Evolutionary conservation across 2,888 invertebrate species (phyloP), one percentile per base, ranked within the genome.

Genomic region (Lymantria dispar): DNA sequence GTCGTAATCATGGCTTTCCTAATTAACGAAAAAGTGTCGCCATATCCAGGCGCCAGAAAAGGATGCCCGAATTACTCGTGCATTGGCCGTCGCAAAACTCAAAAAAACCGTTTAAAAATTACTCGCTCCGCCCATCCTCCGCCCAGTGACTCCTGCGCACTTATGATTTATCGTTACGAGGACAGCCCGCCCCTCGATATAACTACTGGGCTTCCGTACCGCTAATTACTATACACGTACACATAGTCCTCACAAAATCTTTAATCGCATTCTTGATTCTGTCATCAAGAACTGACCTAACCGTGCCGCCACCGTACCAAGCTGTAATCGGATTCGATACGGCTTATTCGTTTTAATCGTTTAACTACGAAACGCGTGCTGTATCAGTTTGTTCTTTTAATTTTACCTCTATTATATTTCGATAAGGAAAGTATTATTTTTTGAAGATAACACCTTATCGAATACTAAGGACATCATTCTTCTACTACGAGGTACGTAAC

Each of bases 31-130:
- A 89, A 89, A 87, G 80, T 85, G 83, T 86, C 86, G 79, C 83
- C 82, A 80, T 80, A 78, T 70, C 76, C 64, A 72, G 78, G 80
- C 80, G 78, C 85, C 86, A 80, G 85, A 87, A 85, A 88, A 85
- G 88, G 87, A 85, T 75, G 81, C 72, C 76, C 80, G 81, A 83
- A 82, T 82, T 79, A 80, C 79, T 75, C 81, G 80, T 78, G 84
- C 85, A 87, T 89, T 89, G 90, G 90, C 79, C 81, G 80, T 72
- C 64, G 74, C 71, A 74, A 78, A 80, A 82, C 85, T 87, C 87
- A 89, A 90, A 90, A 22, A 90, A 90, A 90, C 87, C 83, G 87
- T 89, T 90, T 89, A 89, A 89, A 89, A 89, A 83, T 87, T 83
- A 85, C 76, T 89, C 81, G 90, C 90, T 72, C 88, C 90, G 85